Evolutionary conservation across 2,797 vertebrate genomes (phyloP).

Genomic region (Cuculus canorus): DNA sequence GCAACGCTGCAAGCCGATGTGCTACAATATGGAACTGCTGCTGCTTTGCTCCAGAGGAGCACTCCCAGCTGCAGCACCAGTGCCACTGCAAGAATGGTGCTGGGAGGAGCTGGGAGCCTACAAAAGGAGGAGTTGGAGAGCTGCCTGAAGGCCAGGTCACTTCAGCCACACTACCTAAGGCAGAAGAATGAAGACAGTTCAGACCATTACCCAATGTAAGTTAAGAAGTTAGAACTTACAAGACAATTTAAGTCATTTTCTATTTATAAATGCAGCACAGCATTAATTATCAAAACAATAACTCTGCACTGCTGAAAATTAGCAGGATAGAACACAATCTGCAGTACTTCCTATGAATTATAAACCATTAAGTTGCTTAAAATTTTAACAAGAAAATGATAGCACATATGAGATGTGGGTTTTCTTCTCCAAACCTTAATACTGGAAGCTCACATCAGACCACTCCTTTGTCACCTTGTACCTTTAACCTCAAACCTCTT

Average conservation of each 20-base stretch:
- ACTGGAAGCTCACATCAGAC: neutral
- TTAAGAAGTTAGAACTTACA: neutral
- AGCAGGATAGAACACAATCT: neutral
- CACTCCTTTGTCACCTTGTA: neutral
- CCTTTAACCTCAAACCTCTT: neutral
- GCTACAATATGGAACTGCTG: neutral
- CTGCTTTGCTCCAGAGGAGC: neutral
- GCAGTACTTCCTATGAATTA: neutral
- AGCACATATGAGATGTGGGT: neutral
- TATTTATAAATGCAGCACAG: neutral
- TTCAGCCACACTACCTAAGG: neutral
- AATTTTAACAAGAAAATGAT: neutral
- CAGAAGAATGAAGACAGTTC: accelerated
- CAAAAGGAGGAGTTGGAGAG: neutral
- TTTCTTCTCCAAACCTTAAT: neutral
- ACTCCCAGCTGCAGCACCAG: neutral
- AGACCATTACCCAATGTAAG: accelerated
- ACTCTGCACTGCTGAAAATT: neutral
- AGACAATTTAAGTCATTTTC: neutral
- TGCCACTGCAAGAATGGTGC: accelerated
- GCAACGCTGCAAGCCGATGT: neutral
- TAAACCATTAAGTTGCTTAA: neutral
- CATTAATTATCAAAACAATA: neutral
- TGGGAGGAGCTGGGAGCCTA: neutral
- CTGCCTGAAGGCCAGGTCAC: neutral